A percentile compares a stretch with the other conserved stretches of the same genome.
Evolutionary conservation across 2,888 invertebrate genomes (phyloP).

Genomic region (Andrena minutula): DNA sequence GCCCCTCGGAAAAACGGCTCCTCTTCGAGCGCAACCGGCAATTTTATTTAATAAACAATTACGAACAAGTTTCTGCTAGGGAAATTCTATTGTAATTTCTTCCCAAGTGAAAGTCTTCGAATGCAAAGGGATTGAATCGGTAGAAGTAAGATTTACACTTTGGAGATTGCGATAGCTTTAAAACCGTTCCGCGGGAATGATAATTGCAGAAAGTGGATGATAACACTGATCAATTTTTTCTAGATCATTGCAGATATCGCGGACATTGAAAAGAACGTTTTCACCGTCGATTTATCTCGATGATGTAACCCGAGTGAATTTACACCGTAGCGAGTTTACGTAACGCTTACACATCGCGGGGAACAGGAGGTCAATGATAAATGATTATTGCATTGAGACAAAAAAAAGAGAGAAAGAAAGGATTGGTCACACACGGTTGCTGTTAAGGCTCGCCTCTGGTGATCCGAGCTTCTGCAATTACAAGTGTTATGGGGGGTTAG

Average conservation of each 20-base stretch:
- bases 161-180: not conserved
- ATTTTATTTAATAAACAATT: conserved; percentile 20
- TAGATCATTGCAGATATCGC: not conserved
- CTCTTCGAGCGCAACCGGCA: not conserved
- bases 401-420: conserved; percentile 15
- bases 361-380: conserved; percentile 33
- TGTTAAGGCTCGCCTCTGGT: conserved; percentile 58
- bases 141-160: no score
- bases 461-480: conserved; percentile 60
- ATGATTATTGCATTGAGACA: conserved; percentile 35
- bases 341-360: conserved; percentile 52
- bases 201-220: not conserved
- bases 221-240: not conserved
- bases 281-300: not conserved
- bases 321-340: conserved; percentile 42
- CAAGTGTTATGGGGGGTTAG: conserved; percentile 49
- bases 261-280: not conserved
- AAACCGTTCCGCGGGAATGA: not conserved
- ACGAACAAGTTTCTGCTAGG: not conserved
- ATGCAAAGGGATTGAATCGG: not conserved
- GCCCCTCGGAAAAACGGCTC: conserved; percentile 31
- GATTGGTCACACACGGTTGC: conserved; percentile 53
- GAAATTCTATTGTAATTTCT: not conserved
- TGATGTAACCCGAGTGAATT: conserved; percentile 16
- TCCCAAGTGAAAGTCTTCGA: not conserved